Evolutionary conservation across 2,888 invertebrate genomes (phyloP).

Genomic region (Plebejus argus): DNA sequence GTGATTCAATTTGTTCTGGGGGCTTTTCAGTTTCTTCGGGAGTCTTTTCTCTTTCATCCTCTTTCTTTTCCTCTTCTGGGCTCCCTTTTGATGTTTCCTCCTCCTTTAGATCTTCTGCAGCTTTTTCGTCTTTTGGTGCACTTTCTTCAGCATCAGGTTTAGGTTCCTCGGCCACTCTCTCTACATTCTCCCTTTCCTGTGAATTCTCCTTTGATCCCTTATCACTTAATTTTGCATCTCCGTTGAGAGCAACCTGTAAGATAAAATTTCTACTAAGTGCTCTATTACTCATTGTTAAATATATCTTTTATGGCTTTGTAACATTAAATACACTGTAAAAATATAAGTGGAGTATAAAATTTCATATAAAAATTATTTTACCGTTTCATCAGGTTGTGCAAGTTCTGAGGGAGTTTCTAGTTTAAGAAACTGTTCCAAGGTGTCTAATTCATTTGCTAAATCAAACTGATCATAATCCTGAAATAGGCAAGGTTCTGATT

Average conservation of each 20-base stretch:
- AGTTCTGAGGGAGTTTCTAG: constrained; percentile 81
- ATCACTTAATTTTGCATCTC: constrained; percentile 54
- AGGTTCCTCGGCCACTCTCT: constrained; percentile 43
- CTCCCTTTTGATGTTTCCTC: constrained; percentile 47
- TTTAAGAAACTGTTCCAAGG: constrained; percentile 93
- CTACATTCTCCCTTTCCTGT: constrained; percentile 50
- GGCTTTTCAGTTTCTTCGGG: constrained; percentile 49
- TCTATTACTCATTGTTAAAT: neutral
- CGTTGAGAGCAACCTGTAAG: constrained; percentile 62
- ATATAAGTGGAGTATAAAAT: constrained; percentile 23
- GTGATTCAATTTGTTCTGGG: constrained; percentile 50
- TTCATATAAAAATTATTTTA: constrained; percentile 37
- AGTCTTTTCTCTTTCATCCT: constrained; percentile 54
- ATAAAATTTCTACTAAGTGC: neutral
- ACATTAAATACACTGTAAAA: neutral
- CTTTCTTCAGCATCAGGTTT: constrained; percentile 45
- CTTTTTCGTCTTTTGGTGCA: constrained; percentile 39
- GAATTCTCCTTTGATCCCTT: constrained; percentile 60
- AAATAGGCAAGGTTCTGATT: constrained; percentile 42
- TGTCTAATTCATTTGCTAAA: constrained; percentile 94
- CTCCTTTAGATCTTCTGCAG: constrained; percentile 39
- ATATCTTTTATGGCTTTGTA: neutral
- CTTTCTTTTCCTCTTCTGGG: constrained; percentile 45
- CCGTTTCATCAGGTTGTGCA: constrained; percentile 51
- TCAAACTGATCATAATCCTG: constrained; percentile 97